phyloP scores from a whole-genome alignment of 2,888 invertebrate genomes.

The Odontocerum albicorne region DNA sequence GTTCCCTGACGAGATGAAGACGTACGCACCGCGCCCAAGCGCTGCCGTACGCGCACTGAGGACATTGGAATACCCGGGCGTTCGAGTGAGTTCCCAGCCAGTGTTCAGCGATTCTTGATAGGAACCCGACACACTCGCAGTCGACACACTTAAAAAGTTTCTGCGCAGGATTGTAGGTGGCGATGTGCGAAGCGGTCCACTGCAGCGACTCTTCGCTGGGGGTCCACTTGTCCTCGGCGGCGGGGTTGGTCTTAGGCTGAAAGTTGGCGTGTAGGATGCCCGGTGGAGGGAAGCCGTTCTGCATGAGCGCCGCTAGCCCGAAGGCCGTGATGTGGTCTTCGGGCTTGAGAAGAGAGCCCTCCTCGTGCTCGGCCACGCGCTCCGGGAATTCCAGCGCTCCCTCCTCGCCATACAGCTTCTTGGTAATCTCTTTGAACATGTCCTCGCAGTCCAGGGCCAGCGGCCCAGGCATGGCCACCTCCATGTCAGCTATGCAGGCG shows the following conservation, averaged over 20 bases:
- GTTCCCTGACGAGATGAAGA: slow-evolving; percentile 71
- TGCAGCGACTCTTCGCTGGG: slow-evolving; percentile 70
- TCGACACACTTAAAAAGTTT: slow-evolving; percentile 74
- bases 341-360: slow-evolving; percentile 59
- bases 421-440: slow-evolving; percentile 90
- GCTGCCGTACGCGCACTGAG: slow-evolving; percentile 72
- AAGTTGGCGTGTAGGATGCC: slow-evolving; percentile 65
- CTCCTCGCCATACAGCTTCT: slow-evolving; percentile 89
- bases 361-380: slow-evolving; percentile 56
- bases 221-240: slow-evolving; percentile 64
- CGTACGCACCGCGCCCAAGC: slow-evolving; percentile 77
- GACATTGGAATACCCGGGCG: slow-evolving; percentile 64
- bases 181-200: slow-evolving; percentile 79
- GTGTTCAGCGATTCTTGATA: slow-evolving; percentile 73
- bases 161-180: slow-evolving; percentile 76
- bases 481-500: slow-evolving; percentile 42
- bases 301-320: slow-evolving; percentile 76
- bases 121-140: slow-evolving; percentile 75
- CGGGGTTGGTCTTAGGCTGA: slow-evolving; percentile 54
- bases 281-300: slow-evolving; percentile 69
- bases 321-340: slow-evolving; percentile 75
- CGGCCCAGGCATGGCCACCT: slow-evolving; percentile 60
- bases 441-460: slow-evolving; percentile 75
- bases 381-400: slow-evolving; percentile 48
- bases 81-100: slow-evolving; percentile 75